Percentiles rank a stretch among this genome's conserved stretches.
Conservation (phyloP, 2,888 invertebrate species). For the Teinopalpus imperialis region DNA sequence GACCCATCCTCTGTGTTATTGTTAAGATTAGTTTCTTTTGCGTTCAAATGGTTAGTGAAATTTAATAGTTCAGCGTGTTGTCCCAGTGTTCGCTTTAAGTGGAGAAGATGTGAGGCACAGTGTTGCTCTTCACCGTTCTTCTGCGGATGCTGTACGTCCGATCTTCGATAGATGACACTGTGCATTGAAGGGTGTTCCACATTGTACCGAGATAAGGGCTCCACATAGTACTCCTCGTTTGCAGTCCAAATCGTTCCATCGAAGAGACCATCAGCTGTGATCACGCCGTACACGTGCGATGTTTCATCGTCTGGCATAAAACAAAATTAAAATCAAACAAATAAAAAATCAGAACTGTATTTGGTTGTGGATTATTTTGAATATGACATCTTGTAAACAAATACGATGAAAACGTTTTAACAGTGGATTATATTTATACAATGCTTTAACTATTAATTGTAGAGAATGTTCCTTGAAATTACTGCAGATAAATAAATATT, state of each 20-base stretch:
- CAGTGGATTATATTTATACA: no score
- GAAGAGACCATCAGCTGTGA: conserved; percentile 93
- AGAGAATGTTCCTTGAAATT: no score
- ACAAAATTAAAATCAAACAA: background rate
- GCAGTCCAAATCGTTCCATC: conserved; percentile 93
- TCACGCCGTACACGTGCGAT: conserved; percentile 91
- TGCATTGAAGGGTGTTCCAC: conserved; percentile 84
- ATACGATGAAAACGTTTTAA: no score
- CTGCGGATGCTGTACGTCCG: conserved; percentile 85
- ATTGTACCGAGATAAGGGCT: conserved; percentile 87
- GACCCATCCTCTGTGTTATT: conserved; percentile 63
- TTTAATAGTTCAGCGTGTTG: conserved; percentile 64
- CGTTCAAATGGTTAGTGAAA: conserved; percentile 54
- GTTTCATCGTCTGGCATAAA: conserved; percentile 87
- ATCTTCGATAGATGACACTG: conserved; percentile 91
- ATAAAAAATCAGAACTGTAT: no score
- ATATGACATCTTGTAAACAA: no score
- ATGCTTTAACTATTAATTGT: no score
- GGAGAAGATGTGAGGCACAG: conserved; percentile 84
- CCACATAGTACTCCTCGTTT: conserved; percentile 91
- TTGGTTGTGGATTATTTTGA: no score
- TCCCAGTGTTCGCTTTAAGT: conserved; percentile 66
- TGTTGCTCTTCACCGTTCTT: conserved; percentile 52
- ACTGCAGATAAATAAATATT: no score
- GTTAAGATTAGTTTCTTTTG: conserved; percentile 48